Base-by-base conservation (phyloP, 2,888 invertebrate genomes). In the Acanthococcus lagerstroemiae region DNA sequence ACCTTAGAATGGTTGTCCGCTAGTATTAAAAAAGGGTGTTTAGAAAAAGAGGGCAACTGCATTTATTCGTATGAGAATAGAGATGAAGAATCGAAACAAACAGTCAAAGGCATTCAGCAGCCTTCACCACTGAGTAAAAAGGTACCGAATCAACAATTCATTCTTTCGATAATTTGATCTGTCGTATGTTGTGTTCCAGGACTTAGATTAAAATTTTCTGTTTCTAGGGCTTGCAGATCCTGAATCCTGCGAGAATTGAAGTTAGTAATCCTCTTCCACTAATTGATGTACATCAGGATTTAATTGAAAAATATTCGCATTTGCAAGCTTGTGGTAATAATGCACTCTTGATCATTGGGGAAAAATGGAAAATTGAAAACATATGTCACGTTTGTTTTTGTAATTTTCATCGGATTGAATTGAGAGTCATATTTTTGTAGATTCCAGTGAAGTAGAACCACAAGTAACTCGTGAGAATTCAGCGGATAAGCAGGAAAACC, bases 1-100 rank as follows among this genome's bases (percentile, higher is more conserved):
- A 81, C 79, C 19, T 74, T 87, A 25, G 80, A 83, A 21, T 95
- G 94, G 94, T 75, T 94, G 44, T 74, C 85, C 15, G 83, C 84
- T 68, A 88, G 91, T 72, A 84, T 89, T 15, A 80, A 81, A 70
- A 77, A 83, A 3, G 80, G 81, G 54, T 77, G 77, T 27, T 80
- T 83, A 1, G 83, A 82, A 0, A 76, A 78, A 24, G 85, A 85
- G 74, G 81, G 81, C 25, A 69, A 72, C 0, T 80, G 74, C 57
- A 56, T 52, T 19, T 68, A 56, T 46, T 17, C 67, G 7, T 58
- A 55, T 21, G 52, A 52, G 52, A 52, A 24, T 52, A 52, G 44
- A 19, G 25, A 63, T 4, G 37, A 50, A 19, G 26, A 52, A 27
- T 45, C 48, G n/a, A 55, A 66, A 45, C 52, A 48, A 27, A 48